Evolutionary conservation across 2,113 vertebrate species (phyloP).

Genomic region (Neotoma lepida): DNA sequence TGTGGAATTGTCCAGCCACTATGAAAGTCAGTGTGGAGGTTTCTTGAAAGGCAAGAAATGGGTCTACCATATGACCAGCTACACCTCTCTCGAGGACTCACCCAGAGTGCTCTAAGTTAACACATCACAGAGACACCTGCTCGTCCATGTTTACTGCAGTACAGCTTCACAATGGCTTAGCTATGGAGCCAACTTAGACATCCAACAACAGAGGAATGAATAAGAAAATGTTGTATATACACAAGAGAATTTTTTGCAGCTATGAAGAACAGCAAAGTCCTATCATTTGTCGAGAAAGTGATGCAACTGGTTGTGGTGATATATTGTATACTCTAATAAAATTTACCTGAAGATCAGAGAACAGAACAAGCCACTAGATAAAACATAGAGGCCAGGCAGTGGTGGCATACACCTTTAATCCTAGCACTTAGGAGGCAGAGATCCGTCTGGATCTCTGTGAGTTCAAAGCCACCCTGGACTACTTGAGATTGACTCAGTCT

Average conservation of each 20-base stretch:
- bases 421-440: too few relatives aligned
- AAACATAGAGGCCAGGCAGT: too few relatives aligned
- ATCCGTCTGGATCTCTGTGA: too few relatives aligned
- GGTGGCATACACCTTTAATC: too few relatives aligned
- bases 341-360: too few relatives aligned
- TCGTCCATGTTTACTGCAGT: too few relatives aligned
- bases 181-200: neutral
- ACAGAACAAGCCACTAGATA: too few relatives aligned
- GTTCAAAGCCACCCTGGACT: too few relatives aligned
- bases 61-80: neutral
- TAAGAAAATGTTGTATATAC: neutral
- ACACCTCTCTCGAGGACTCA: neutral
- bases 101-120: neutral
- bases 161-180: neutral
- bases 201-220: too few relatives aligned
- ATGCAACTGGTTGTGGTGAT: too few relatives aligned
- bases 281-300: neutral
- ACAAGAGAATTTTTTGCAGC: neutral
- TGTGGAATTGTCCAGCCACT: neutral
- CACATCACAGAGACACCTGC: neutral
- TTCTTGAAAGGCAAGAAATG: neutral
- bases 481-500: too few relatives aligned
- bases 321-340: too few relatives aligned
- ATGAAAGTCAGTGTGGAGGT: neutral
- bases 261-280: neutral